Evolutionary conservation across 2,888 invertebrate species (phyloP).

Genomic region (Volucella inanis): DNA sequence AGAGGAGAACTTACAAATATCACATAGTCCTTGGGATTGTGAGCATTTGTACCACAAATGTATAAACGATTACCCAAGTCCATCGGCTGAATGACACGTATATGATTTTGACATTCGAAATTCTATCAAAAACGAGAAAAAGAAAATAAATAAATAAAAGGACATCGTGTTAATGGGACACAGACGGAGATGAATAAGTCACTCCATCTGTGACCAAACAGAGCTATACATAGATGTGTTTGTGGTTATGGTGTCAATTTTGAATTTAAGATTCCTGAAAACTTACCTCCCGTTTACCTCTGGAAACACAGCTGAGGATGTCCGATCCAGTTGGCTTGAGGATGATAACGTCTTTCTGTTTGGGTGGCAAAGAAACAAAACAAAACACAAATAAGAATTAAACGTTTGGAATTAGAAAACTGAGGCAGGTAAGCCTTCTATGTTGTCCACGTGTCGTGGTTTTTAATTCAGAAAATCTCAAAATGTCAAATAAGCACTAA

Average conservation of each 20-base stretch:
- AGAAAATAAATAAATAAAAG: conserved; percentile 38
- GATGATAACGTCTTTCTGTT: conserved; percentile 93
- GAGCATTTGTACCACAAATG: conserved; percentile 96
- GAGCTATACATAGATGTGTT: not conserved
- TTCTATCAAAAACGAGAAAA: conserved; percentile 86
- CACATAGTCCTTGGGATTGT: conserved; percentile 97
- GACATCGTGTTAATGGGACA: conserved; percentile 35
- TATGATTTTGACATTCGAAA: conserved; percentile 97
- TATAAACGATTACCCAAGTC: conserved; percentile 94
- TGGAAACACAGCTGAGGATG: conserved; percentile 95
- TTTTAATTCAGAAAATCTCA: not conserved
- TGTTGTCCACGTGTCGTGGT: conserved; percentile 18
- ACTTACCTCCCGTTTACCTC: conserved; percentile 96
- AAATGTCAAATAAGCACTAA: too few species aligned
- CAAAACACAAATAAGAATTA: conserved; percentile 43
- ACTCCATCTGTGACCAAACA: conserved; percentile 1
- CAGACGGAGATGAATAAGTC: conserved; percentile 21
- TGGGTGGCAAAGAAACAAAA: conserved; percentile 1
- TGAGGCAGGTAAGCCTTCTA: conserved; percentile 12
- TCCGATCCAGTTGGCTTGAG: conserved; percentile 92
- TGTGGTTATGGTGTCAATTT: not conserved
- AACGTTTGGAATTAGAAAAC: conserved; percentile 43
- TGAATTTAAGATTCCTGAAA: conserved; percentile 19
- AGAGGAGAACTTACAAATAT: conserved; percentile 91
- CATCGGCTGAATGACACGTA: conserved; percentile 96